phyloP scores from a whole-genome alignment of 2,797 vertebrate species.

The Oryzias sinensis region DNA sequence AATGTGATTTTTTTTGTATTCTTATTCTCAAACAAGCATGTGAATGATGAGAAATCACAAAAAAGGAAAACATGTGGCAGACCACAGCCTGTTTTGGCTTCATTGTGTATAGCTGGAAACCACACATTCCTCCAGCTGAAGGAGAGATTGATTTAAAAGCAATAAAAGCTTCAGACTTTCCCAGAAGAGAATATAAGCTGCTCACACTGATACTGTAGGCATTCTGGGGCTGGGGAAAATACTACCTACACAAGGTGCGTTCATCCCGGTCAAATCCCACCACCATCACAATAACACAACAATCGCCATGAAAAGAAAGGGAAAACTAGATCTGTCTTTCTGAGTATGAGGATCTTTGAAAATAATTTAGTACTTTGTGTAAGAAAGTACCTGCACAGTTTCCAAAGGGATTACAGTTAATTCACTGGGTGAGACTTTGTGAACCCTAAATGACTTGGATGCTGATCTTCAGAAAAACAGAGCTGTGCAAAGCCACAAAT shows the following conservation, averaged over 20 bases:
- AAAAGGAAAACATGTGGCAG: slow-evolving; percentile 6
- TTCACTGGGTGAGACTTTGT: slow-evolving; percentile 17
- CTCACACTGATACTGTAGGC: slow-evolving; percentile 37
- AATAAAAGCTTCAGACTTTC: slow-evolving; percentile 36
- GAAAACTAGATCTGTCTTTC: slow-evolving; percentile 37
- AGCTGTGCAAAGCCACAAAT: slow-evolving; percentile 7
- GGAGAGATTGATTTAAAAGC: slow-evolving; percentile 32
- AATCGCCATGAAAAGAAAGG: slow-evolving; percentile 53
- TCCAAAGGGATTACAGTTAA: slow-evolving; percentile 14
- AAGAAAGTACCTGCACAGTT: slow-evolving; percentile 36
- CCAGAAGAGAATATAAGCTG: slow-evolving; percentile 48
- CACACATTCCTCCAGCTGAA: slow-evolving; percentile 53
- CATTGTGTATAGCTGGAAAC: slow-evolving; percentile 33
- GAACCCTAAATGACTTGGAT: slow-evolving; percentile 8
- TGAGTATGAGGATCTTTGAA: slow-evolving; percentile 41
- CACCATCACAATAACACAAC: slow-evolving; percentile 25
- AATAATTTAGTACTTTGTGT: slow-evolving; percentile 15
- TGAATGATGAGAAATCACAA: slow-evolving; percentile 20
- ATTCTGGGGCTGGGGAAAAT: slow-evolving; percentile 3
- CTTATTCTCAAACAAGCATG: neutral
- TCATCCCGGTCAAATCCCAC: too few relatives aligned
- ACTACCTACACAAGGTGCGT: neutral
- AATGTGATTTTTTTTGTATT: neutral
- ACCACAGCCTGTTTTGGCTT: slow-evolving; percentile 31
- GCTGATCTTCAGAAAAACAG: slow-evolving; percentile 10